phyloP scores from a whole-genome alignment of 2,888 invertebrate genomes.

The Carpatolechia fugitivella region DNA sequence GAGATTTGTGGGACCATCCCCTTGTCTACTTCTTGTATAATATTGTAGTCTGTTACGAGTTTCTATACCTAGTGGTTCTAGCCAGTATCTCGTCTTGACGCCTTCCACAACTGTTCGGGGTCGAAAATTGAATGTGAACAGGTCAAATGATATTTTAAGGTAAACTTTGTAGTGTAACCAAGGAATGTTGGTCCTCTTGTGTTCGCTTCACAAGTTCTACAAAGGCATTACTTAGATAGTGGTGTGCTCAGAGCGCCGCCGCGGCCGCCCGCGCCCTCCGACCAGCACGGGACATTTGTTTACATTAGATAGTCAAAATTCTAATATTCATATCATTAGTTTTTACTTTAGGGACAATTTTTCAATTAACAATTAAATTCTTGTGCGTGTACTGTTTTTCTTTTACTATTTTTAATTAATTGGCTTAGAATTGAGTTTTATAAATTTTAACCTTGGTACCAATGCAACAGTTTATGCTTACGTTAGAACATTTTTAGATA shows the following conservation, averaged over 20 bases:
- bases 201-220: slow-evolving; percentile 49
- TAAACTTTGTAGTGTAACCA: slow-evolving; percentile 48
- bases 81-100: slow-evolving; percentile 60
- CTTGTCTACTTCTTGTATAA: slow-evolving; percentile 69
- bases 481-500: slow-evolving; percentile 45
- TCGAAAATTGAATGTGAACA: slow-evolving; percentile 38
- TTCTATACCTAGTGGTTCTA: slow-evolving; percentile 57
- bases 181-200: slow-evolving; percentile 46
- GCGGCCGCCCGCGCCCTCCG: slow-evolving; percentile 42
- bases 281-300: slow-evolving; percentile 47
- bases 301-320: slow-evolving; percentile 76
- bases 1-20: slow-evolving; percentile 27
- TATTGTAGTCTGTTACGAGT: slow-evolving; percentile 63
- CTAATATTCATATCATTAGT: slow-evolving; percentile 77
- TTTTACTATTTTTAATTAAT: slow-evolving; percentile 45
- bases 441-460: slow-evolving; percentile 39
- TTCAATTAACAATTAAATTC: slow-evolving; percentile 57
- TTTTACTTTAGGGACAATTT: slow-evolving; percentile 73
- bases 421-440: slow-evolving; percentile 60
- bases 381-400: slow-evolving; percentile 47
- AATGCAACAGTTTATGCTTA: slow-evolving; percentile 30
- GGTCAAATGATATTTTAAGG: slow-evolving; percentile 46
- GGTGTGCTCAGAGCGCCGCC: slow-evolving; percentile 37
- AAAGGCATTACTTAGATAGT: slow-evolving; percentile 44
- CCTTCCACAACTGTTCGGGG: slow-evolving; percentile 41